Base-by-base conservation (phyloP, 2,888 invertebrate genomes). In the Pyrrhia umbra region DNA sequence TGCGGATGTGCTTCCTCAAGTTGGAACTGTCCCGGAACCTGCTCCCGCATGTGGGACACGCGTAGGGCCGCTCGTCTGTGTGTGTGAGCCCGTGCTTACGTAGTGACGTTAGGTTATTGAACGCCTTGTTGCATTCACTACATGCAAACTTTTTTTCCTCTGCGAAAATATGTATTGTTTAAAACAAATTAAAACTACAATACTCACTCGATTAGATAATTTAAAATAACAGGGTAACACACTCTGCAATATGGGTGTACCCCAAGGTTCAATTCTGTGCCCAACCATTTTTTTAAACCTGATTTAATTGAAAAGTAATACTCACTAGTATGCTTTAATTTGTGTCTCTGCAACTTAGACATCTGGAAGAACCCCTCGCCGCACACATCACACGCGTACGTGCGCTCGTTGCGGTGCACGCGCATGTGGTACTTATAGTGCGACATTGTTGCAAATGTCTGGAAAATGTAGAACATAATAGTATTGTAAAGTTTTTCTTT, bases 391-490 rank as follows among this genome's bases (percentile, higher is more conserved):
- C 97, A 97, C 0, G 94, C 85, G 77, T 95, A 96, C 0, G 96
- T 96, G 61, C 96, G 95, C 72, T 95, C 95, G 49, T 96, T 96
- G 27, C 94, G 95, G 79, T 97, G 97, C 20, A 96, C 96, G 15
- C 96, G 94, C 85, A 96, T 95, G 72, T 98, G 98, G 75, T 97
- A 96, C 81, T 97, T 96, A 73, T 96, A 96, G 86, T 98, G 97
- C 0, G 97, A 96, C 58, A 96, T 96, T 5, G 96, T 95, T 2
- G 96, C 95, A 85, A 97, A 98, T 52, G 95, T 95, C 95, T 97
- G 93, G 0, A 90, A 91, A 13, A 15, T 34, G 61, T 50, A 1
- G n/a, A 16, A 23, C 18, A 37, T 5, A 15, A 57, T n/a, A 39
- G n/a, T 6, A 6, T 3, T 18, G 4, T 40, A 9, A 1, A 37